Percentiles rank a stretch among this genome's conserved stretches.
Evolutionary conservation across 2,888 invertebrate species (phyloP).

Genomic region (Cantharis nigra): DNA sequence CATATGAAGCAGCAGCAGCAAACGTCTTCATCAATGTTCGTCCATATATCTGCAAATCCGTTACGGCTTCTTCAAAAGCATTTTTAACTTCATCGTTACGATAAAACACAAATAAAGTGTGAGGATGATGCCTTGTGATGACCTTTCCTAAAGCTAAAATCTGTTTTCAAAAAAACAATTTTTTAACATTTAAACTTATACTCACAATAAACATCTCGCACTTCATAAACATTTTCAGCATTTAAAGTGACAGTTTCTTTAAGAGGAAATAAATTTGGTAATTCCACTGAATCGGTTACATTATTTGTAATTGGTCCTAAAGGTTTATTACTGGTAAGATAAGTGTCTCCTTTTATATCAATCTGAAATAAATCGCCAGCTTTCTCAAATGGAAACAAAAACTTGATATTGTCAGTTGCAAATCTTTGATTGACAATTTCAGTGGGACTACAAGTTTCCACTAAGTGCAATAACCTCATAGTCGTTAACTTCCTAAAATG

Average conservation of each 20-base stretch:
- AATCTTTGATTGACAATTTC: conserved; percentile 62
- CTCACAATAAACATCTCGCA: conserved; percentile 74
- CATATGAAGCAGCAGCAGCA: conserved; percentile 75
- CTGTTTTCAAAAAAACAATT: conserved; percentile 1
- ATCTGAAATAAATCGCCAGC: conserved; percentile 68
- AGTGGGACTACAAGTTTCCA: conserved; percentile 66
- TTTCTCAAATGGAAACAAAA: conserved; percentile 64
- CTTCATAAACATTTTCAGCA: conserved; percentile 66
- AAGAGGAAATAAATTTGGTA: conserved; percentile 79
- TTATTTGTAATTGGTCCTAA: conserved; percentile 60
- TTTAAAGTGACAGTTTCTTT: conserved; percentile 71
- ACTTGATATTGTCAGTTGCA: conserved; percentile 63
- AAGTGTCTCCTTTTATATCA: conserved; percentile 65
- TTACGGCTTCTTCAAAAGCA: conserved; percentile 69
- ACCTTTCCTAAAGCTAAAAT: conserved; percentile 59
- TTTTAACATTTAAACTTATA: conserved; percentile 37
- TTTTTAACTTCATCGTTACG: conserved; percentile 69
- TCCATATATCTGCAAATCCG: conserved; percentile 69
- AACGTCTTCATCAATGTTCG: conserved; percentile 76
- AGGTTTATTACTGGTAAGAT: conserved; percentile 68
- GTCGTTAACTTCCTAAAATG: conserved; percentile 67
- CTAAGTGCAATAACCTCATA: conserved; percentile 68
- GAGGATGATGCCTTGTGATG: conserved; percentile 64
- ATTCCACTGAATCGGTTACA: conserved; percentile 58
- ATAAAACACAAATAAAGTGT: conserved; percentile 78